A percentile compares a stretch with the other conserved stretches of the same genome.
These are phyloP conservation scores for Irena cyanogastra DNA, from an alignment of 2,113 vertebrate genomes.

Conservation along the genomic window DNA sequence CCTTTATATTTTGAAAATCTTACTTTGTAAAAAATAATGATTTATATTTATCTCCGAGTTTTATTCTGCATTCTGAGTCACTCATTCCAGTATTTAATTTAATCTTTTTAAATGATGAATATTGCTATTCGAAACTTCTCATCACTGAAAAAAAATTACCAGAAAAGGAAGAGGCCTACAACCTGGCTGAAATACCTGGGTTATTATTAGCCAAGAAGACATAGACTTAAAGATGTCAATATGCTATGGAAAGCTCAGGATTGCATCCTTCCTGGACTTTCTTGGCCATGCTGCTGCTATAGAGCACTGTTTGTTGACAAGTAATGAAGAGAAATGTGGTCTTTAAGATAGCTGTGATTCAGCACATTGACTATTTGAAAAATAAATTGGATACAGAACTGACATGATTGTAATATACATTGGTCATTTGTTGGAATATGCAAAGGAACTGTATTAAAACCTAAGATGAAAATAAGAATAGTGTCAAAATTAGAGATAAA, in stretches of 20 bases:
- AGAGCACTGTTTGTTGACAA: neutral
- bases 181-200: neutral
- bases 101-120: neutral
- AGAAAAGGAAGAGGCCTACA: neutral
- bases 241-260: neutral
- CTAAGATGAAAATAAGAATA: neutral
- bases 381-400: neutral
- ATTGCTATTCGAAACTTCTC: neutral
- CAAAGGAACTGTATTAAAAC: neutral
- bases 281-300: neutral
- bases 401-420: neutral
- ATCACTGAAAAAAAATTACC: neutral
- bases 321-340: neutral
- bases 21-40: neutral
- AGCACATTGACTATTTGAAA: neutral
- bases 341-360: neutral
- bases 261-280: neutral
- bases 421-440: neutral
- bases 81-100: neutral
- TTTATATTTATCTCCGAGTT: neutral
- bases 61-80: neutral
- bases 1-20: neutral
- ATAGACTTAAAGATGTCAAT: neutral
- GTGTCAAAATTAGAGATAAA: neutral
- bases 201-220: neutral